Evolutionary conservation across 2,797 vertebrate species (phyloP), one percentile per base, ranked within the genome.

Genomic region (Luscinia luscinia): DNA sequence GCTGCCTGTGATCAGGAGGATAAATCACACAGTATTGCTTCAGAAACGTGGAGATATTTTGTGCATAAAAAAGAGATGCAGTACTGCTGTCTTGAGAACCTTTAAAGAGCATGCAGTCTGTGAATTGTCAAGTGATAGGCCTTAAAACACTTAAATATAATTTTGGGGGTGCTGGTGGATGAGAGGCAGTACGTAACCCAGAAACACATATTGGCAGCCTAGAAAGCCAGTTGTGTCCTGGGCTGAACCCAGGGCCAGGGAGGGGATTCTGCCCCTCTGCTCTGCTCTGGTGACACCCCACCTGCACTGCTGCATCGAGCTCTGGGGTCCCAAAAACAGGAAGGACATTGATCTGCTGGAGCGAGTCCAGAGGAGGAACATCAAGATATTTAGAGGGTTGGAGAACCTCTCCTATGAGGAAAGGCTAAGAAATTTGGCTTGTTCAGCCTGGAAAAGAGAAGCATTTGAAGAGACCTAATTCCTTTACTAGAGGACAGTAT

Each of bases 171-270:
- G 34, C 58, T 46, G 40, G 11, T 59, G 30, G 15, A 34, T 41
- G 34, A 41, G 48, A 34, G 24, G 21, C 11, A 34, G 21, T 22
- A 26, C 15, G 5, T 12, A 30, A 54, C 5, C 16, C 34, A 54
- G n/a, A 36, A 59, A 52, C 3, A 13, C 11, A 10, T 3, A 17
- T 24, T 40, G 0, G 0, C 48, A 69, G 41, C 38, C 38, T 12
- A 38, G 38, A 38, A 38, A 38, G 38, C 7, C 64, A 62, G 4
- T 5, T 2, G 2, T 30, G 6, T 30, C 55, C 55, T 54, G 73
- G 24, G 28, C 55, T 69, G 28, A 41, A 46, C 6, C 40, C 48
- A 34, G 34, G 48, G 26, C 6, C 2, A 54, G 24, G 7, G 9
- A 69, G 24, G 14, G 24, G 5, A 34, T 26, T 55, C 7, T 69